phyloP scores from a whole-genome alignment of 2,113 vertebrate species.

The Rhizomys pruinosus region DNA sequence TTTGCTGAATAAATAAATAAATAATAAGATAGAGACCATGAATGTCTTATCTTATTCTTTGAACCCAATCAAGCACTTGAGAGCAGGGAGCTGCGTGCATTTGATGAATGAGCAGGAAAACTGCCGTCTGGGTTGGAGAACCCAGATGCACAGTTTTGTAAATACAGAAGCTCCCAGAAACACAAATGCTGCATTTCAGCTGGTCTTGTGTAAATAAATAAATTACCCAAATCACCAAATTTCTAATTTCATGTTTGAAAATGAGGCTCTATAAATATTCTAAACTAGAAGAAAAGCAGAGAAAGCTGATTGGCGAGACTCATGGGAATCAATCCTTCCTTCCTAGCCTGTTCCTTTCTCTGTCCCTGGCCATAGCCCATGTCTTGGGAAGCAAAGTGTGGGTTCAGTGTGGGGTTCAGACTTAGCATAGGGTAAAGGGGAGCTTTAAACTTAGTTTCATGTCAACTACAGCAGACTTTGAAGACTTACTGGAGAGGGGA shows the following conservation, averaged over 20 bases:
- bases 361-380: not conserved
- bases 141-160: conserved; percentile 36
- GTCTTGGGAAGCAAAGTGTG: not conserved
- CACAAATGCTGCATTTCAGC: conserved; percentile 74
- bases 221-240: conserved; percentile 77
- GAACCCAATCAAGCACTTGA: not conserved
- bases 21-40: not conserved
- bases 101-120: not conserved
- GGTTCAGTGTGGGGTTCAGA: not conserved
- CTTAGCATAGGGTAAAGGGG: not conserved
- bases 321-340: not conserved
- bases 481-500: not conserved
- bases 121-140: not conserved
- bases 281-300: conserved; percentile 58
- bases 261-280: conserved; percentile 82
- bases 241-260: conserved; percentile 83
- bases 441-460: not conserved
- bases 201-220: conserved; percentile 83
- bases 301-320: not conserved
- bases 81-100: not conserved
- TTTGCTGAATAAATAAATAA: conserved; percentile 47
- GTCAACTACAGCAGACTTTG: not conserved
- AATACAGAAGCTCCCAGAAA: conserved; percentile 78
- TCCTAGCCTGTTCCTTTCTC: no score
- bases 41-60: not conserved